Evolutionary conservation across 2,797 vertebrate species (phyloP).

Genomic region (Cossypha heuglini): DNA sequence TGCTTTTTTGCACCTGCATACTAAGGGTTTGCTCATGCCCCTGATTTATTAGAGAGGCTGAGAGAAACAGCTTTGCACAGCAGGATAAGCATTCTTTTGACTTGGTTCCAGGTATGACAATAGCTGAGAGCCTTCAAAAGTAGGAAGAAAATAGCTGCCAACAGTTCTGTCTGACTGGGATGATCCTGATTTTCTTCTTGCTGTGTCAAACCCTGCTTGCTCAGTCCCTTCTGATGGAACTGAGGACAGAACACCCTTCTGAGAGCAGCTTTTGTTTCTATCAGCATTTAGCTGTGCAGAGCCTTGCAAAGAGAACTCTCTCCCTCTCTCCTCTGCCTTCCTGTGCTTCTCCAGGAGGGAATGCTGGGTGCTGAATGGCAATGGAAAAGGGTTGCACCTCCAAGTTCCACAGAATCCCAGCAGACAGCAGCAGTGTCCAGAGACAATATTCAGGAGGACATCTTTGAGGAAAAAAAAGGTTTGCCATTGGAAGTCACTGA

Average conservation of each 20-base stretch:
- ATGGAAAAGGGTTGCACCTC: background rate
- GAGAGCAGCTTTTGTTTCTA: background rate
- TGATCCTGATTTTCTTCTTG: background rate
- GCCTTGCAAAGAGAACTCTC: background rate
- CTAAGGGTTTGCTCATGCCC: background rate
- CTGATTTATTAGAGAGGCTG: background rate
- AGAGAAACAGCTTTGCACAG: background rate
- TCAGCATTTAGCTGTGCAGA: background rate
- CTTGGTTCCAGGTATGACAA: constrained; percentile 21
- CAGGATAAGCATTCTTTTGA: background rate
- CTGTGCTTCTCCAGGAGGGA: background rate
- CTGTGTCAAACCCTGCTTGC: background rate
- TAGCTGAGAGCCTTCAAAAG: background rate
- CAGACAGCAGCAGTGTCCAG: background rate
- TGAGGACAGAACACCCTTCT: background rate
- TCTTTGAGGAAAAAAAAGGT: background rate
- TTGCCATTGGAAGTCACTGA: background rate
- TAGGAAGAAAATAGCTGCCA: background rate
- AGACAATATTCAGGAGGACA: rapidly evolving
- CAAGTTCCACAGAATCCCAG: background rate
- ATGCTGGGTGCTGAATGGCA: background rate
- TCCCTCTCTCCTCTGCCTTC: background rate
- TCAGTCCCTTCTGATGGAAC: background rate
- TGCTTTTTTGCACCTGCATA: background rate
- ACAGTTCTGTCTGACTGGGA: background rate